Evolutionary conservation across 2,797 vertebrate species (phyloP).

Genomic region (Pangasius macronema): DNA sequence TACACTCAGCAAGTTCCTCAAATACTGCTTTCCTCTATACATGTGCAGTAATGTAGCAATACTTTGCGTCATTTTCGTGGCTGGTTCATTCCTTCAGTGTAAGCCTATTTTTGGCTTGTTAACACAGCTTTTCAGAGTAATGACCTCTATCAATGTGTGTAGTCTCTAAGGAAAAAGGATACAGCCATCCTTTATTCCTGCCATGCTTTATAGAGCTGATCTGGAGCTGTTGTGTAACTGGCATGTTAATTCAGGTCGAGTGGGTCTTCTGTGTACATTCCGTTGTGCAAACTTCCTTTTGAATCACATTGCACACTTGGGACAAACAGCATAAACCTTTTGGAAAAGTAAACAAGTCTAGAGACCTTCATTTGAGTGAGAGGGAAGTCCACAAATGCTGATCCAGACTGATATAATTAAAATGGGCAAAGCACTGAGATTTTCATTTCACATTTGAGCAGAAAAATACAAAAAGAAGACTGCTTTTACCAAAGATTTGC

Average conservation of each 20-base stretch:
- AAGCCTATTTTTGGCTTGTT: not conserved
- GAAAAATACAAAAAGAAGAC: not conserved
- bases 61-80: not conserved
- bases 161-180: not conserved
- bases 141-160: not conserved
- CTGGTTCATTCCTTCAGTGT: not conserved
- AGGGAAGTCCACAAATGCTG: not conserved
- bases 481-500: not conserved
- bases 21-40: not conserved
- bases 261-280: conserved; percentile 19
- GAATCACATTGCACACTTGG: not conserved
- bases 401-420: not conserved
- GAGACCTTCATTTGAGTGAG: not conserved
- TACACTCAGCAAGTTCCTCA: not conserved
- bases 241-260: conserved; percentile 6
- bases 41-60: not conserved
- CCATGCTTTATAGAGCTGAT: not conserved
- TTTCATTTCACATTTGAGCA: not conserved
- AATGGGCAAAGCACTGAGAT: not conserved
- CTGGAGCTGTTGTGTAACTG: not conserved
- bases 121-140: not conserved
- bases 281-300: conserved; percentile 3
- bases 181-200: not conserved
- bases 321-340: not conserved
- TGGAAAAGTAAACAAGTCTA: not conserved